These are phyloP conservation scores for Ornithorhynchus anatinus DNA, from an alignment of 2,113 vertebrate species.

Conservation along the genomic window DNA sequence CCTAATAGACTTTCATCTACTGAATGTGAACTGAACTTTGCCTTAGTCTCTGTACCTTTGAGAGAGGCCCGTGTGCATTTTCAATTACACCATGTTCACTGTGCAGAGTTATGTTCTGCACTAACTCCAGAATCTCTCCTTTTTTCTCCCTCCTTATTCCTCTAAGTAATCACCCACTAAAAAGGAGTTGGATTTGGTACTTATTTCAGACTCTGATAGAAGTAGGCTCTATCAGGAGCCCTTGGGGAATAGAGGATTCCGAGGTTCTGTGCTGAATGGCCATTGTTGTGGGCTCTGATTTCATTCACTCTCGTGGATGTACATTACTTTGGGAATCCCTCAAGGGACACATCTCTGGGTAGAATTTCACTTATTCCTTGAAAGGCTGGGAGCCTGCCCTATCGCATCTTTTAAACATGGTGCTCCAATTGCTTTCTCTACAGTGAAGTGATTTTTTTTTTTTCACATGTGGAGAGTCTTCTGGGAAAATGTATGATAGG, in stretches of 20 bases:
- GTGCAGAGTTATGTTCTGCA: not conserved
- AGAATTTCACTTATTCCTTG: fast-evolving
- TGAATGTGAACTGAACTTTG: too few relatives aligned
- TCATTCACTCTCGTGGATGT: fast-evolving
- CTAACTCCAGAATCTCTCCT: not conserved
- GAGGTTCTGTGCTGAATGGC: too few relatives aligned
- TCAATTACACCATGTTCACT: fast-evolving
- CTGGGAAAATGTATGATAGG: not conserved
- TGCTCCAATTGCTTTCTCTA: not conserved
- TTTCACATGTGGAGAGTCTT: not conserved
- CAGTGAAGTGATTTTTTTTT: not conserved
- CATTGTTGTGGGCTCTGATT: not conserved
- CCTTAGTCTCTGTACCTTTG: too few relatives aligned
- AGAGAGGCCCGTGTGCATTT: too few relatives aligned
- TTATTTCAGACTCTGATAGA: too few relatives aligned
- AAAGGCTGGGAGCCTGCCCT: fast-evolving
- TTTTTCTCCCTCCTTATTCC: not conserved
- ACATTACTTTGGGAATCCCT: fast-evolving
- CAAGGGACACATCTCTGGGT: too few relatives aligned
- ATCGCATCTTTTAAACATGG: fast-evolving
- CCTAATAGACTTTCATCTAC: too few relatives aligned
- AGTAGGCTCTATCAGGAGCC: too few relatives aligned
- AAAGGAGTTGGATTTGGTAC: not conserved
- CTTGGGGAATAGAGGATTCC: too few relatives aligned
- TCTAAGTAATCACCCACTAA: fast-evolving